Conservation (phyloP, 2,797 vertebrate genomes). For the Danio albolineatus region DNA sequence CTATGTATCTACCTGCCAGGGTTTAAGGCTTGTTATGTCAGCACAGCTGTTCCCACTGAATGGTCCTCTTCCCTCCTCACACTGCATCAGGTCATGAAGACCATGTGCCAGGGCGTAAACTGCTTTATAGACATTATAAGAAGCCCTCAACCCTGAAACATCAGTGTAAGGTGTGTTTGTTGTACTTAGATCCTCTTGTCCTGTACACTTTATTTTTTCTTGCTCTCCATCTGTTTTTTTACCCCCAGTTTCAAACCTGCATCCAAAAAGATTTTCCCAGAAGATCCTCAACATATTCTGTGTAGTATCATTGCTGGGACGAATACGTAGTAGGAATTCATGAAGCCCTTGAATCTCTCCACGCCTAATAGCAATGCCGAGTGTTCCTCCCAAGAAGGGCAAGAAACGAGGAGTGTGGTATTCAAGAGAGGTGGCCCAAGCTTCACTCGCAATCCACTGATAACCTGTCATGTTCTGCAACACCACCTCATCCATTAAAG, state of each 20-base stretch:
- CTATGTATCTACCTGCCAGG: slow-evolving; percentile 73
- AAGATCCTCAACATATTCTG: slow-evolving; percentile 56
- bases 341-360: slow-evolving; percentile 72
- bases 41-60: slow-evolving; percentile 72
- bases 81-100: slow-evolving; percentile 67
- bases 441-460: slow-evolving; percentile 66
- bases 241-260: slow-evolving; percentile 45
- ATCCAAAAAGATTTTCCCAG: slow-evolving; percentile 60
- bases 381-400: slow-evolving; percentile 58
- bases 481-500: slow-evolving; percentile 60
- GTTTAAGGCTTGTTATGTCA: slow-evolving; percentile 65
- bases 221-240: background rate
- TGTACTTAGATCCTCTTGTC: slow-evolving; percentile 55
- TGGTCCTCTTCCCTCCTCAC: slow-evolving; percentile 70
- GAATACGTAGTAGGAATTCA: slow-evolving; percentile 63
- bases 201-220: slow-evolving; percentile 58
- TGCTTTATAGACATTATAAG: slow-evolving; percentile 69
- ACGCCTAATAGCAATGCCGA: slow-evolving; percentile 69
- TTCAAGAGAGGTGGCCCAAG: slow-evolving; percentile 58
- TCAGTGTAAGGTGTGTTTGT: slow-evolving; percentile 65
- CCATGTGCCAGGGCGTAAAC: slow-evolving; percentile 76
- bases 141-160: slow-evolving; percentile 63
- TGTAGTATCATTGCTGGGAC: slow-evolving; percentile 43
- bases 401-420: slow-evolving; percentile 44
- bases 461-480: slow-evolving; percentile 55